phyloP scores from a whole-genome alignment of 2,888 invertebrate genomes.

The Lasioglossum zephyrum region DNA sequence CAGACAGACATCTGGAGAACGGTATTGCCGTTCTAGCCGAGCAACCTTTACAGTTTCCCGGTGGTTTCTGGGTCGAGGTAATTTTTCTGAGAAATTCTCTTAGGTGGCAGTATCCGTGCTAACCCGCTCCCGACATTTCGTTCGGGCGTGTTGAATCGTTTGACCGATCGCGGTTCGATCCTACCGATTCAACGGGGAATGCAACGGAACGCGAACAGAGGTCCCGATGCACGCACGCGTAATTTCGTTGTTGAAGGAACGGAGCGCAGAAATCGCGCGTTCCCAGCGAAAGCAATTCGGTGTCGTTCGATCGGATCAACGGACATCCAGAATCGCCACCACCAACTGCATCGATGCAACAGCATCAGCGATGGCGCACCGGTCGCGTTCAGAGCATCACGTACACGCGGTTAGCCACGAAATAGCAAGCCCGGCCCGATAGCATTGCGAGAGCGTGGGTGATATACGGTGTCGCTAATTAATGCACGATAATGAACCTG shows the following conservation, averaged over 20 bases:
- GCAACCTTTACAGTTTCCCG: slow-evolving; percentile 3
- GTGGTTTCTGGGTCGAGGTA: not conserved
- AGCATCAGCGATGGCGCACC: slow-evolving; percentile 11
- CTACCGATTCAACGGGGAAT: not conserved
- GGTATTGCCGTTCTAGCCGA: not conserved
- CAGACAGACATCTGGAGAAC: slow-evolving; percentile 31
- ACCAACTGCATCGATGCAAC: slow-evolving; percentile 27
- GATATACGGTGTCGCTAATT: slow-evolving; percentile 80
- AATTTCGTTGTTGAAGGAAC: slow-evolving; percentile 22
- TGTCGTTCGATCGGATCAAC: slow-evolving; percentile 59
- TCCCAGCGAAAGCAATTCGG: slow-evolving; percentile 53
- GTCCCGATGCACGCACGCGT: not conserved
- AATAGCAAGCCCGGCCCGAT: slow-evolving; percentile 73
- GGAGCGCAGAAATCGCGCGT: slow-evolving; percentile 47
- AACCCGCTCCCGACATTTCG: not conserved
- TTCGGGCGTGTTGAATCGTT: not conserved
- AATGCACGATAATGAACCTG: slow-evolving; percentile 82
- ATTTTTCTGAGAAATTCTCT: not conserved
- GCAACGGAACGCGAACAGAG: not conserved
- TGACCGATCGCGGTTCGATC: not conserved
- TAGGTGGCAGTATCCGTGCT: not conserved
- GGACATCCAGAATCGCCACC: slow-evolving; percentile 36
- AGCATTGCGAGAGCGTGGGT: slow-evolving; percentile 67
- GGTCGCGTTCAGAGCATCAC: slow-evolving; percentile 60
- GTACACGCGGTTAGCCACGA: slow-evolving; percentile 74